Percentiles rank a stretch among this genome's conserved stretches.
phyloP scores from a whole-genome alignment of 2,797 vertebrate genomes.

The Kryptolebias ocellatus region DNA sequence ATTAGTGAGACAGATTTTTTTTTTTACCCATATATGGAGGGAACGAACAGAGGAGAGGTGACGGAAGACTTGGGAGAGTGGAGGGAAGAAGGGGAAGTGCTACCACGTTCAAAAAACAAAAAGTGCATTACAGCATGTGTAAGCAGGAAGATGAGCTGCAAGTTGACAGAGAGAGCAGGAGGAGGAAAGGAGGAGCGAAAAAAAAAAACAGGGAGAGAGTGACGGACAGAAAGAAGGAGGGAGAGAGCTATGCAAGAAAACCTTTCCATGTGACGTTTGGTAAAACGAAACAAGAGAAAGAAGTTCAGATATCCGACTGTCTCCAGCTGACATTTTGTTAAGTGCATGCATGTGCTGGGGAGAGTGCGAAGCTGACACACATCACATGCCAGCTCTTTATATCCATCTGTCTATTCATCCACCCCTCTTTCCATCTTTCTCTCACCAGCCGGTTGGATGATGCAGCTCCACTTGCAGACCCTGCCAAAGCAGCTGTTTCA shows the following conservation, averaged over 20 bases:
- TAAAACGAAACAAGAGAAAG: constrained; percentile 55
- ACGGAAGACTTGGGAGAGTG: constrained; percentile 19
- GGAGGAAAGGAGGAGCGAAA: not conserved
- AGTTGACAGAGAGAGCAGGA: constrained; percentile 37
- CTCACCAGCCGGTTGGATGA: constrained; percentile 59
- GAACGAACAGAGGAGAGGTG: constrained; percentile 26
- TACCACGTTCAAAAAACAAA: constrained; percentile 57
- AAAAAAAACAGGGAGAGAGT: constrained; percentile 6
- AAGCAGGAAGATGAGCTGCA: constrained; percentile 58
- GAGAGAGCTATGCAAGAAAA: constrained; percentile 39
- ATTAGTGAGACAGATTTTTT: constrained; percentile 63
- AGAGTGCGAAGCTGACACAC: constrained; percentile 55
- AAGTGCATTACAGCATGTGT: constrained; percentile 58
- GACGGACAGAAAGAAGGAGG: constrained; percentile 25
- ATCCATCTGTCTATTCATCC: constrained; percentile 67
- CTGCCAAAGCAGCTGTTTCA: constrained; percentile 34
- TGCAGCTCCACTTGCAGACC: constrained; percentile 35
- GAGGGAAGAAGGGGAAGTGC: constrained; percentile 51
- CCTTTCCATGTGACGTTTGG: constrained; percentile 46
- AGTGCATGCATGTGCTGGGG: constrained; percentile 47
- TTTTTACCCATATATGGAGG: constrained; percentile 38
- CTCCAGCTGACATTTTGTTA: constrained; percentile 52
- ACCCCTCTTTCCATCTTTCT: constrained; percentile 59
- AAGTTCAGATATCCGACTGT: constrained; percentile 49
- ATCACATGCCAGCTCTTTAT: constrained; percentile 51